Conservation (phyloP, 64 coral and sea anemone species). For the Cladopsammia gracilis region DNA sequence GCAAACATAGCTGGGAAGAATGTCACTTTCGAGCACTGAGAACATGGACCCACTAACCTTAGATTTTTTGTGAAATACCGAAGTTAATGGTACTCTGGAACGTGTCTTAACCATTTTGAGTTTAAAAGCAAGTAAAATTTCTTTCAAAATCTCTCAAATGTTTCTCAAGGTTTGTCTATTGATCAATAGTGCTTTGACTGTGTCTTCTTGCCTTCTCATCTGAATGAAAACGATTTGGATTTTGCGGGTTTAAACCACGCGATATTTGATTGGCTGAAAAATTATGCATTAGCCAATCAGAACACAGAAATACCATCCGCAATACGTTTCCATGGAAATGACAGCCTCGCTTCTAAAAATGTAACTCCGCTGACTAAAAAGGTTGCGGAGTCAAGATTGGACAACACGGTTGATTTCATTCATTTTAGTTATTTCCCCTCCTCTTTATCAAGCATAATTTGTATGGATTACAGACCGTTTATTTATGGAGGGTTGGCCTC, state of each 20-base stretch:
- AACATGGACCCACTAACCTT: conserved; percentile 46
- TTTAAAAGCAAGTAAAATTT: background rate
- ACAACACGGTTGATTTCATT: background rate
- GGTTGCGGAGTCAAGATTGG: background rate
- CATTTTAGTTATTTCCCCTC: background rate
- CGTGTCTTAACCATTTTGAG: conserved; percentile 53
- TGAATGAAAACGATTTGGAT: conserved; percentile 66
- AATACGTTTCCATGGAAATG: conserved; percentile 49
- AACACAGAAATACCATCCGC: background rate
- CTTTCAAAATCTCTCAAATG: background rate
- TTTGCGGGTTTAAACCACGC: conserved; percentile 87
- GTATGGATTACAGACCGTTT: conserved; percentile 97
- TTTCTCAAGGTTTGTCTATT: background rate
- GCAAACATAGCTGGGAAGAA: no score
- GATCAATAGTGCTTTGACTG: background rate
- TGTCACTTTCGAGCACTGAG: background rate
- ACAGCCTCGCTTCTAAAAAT: background rate
- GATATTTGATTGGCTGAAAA: conserved; percentile 78
- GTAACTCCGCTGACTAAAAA: background rate
- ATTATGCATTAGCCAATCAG: conserved; percentile 79
- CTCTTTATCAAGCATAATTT: background rate
- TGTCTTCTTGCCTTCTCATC: background rate
- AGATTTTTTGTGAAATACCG: conserved; percentile 21
- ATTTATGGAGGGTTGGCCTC: conserved; percentile 96
- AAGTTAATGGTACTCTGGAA: background rate